These are phyloP conservation scores for Gymnothorax reevesii DNA, from an alignment of 2,797 vertebrate genomes.

Conservation along the genomic window DNA sequence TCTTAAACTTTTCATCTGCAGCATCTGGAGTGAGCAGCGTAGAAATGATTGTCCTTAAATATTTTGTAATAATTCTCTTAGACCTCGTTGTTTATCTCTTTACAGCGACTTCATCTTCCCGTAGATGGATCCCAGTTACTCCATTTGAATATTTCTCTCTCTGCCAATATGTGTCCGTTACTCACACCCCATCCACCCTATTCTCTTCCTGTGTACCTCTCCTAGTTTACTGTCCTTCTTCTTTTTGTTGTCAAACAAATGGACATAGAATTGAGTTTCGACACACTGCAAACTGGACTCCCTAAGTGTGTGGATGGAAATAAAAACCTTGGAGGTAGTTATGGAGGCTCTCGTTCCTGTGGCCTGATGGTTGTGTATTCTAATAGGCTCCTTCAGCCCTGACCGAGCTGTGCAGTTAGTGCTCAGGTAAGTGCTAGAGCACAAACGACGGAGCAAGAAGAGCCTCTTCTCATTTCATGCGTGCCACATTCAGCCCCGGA, in stretches of 20 bases:
- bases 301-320: neutral
- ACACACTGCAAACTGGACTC: neutral
- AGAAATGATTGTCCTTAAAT: too few species aligned
- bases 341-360: neutral
- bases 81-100: neutral
- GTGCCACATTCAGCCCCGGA: neutral
- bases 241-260: neutral
- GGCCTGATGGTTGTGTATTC: neutral
- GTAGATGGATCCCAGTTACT: neutral
- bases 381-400: neutral
- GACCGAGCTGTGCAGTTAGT: neutral
- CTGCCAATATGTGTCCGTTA: neutral
- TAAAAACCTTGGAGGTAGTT: neutral
- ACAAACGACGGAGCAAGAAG: neutral
- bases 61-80: too few species aligned
- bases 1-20: too few species aligned
- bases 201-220: neutral
- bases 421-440: neutral
- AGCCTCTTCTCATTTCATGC: neutral
- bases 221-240: neutral
- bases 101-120: neutral
- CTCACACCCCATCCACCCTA: neutral
- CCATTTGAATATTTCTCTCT: neutral
- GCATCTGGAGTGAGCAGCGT: too few species aligned
- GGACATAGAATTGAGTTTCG: neutral